Conservation (phyloP, 1,140 invertebrate species). For the Pseudomyrmex pallidus region DNA sequence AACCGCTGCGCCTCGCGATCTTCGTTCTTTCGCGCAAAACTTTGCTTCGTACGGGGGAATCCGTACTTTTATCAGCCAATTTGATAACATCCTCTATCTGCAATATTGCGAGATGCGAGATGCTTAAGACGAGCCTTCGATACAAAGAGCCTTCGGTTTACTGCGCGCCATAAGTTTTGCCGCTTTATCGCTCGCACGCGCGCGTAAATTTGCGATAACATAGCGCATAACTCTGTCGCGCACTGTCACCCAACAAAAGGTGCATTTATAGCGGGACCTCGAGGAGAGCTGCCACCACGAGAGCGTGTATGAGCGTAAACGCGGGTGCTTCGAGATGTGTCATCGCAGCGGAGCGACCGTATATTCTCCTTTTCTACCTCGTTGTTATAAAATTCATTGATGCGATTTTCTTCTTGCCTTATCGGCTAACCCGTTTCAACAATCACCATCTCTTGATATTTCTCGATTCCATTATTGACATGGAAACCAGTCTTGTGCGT, state of each 20-base stretch:
- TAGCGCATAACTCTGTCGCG: constrained; percentile 43
- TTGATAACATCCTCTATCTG: constrained; percentile 18
- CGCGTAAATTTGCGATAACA: constrained; percentile 47
- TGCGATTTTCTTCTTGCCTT: constrained; percentile 54
- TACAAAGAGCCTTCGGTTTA: constrained; percentile 40
- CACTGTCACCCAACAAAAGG: constrained; percentile 58
- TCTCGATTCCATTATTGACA: constrained; percentile 77
- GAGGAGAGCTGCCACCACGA: neutral
- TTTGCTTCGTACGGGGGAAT: neutral
- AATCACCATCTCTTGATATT: constrained; percentile 73
- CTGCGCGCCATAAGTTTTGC: constrained; percentile 16
- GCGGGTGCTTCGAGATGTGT: neutral
- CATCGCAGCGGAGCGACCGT: neutral
- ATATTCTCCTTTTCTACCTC: neutral
- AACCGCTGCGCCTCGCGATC: neutral
- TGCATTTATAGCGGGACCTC: constrained; percentile 36
- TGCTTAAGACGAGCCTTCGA: neutral
- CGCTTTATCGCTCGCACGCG: constrained; percentile 41
- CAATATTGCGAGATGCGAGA: neutral
- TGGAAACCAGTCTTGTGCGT: constrained; percentile 67
- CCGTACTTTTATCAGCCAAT: constrained; percentile 31
- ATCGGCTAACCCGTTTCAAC: constrained; percentile 72
- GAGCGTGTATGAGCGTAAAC: constrained; percentile 13
- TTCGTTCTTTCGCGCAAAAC: neutral
- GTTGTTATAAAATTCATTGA: constrained; percentile 65